Conservation (phyloP, 2,888 invertebrate species). For the Drosophila gaucha region DNA sequence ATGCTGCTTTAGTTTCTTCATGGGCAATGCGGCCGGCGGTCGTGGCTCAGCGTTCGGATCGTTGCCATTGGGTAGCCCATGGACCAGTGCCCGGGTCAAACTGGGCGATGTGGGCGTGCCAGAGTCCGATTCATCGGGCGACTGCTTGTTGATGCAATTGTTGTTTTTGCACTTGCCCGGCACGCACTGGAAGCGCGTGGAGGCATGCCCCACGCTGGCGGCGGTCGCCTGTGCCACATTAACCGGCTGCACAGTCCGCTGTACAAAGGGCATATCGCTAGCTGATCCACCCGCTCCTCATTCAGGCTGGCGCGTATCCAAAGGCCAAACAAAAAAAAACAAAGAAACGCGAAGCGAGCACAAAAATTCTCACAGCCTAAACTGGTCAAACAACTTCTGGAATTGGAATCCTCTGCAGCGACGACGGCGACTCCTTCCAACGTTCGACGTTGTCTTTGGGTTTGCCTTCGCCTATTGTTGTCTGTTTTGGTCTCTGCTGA, state of each 20-base stretch:
- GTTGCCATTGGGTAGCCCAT: slow-evolving; percentile 39
- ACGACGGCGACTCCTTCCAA: slow-evolving; percentile 21
- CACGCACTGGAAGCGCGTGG: slow-evolving; percentile 72
- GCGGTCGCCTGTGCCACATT: slow-evolving; percentile 88
- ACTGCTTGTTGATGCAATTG: slow-evolving; percentile 81
- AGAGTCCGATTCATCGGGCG: slow-evolving; percentile 48
- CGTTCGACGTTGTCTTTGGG: slow-evolving; percentile 6
- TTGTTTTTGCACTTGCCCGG: slow-evolving; percentile 81
- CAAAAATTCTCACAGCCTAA: slow-evolving; percentile 31
- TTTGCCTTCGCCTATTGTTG: slow-evolving; percentile 64
- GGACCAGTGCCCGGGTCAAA: slow-evolving; percentile 53
- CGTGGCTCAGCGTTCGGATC: slow-evolving; percentile 52
- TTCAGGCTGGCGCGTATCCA: background rate
- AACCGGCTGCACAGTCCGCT: slow-evolving; percentile 93
- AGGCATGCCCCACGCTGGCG: slow-evolving; percentile 64
- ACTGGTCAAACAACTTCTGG: slow-evolving; percentile 80
- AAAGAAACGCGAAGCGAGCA: background rate
- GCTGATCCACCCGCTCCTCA: slow-evolving; percentile 35
- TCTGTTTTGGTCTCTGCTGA: slow-evolving; percentile 50
- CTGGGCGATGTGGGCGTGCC: slow-evolving; percentile 42
- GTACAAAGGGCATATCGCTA: slow-evolving; percentile 92
- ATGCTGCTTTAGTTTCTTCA: slow-evolving; percentile 82
- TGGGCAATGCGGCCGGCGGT: slow-evolving; percentile 67
- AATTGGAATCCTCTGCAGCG: slow-evolving; percentile 61
- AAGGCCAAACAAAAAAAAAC: slow-evolving; percentile 18